A percentile compares a stretch with the other conserved stretches of the same genome.
phyloP scores from a whole-genome alignment of 2,797 vertebrate species.

The Clamator glandarius region DNA sequence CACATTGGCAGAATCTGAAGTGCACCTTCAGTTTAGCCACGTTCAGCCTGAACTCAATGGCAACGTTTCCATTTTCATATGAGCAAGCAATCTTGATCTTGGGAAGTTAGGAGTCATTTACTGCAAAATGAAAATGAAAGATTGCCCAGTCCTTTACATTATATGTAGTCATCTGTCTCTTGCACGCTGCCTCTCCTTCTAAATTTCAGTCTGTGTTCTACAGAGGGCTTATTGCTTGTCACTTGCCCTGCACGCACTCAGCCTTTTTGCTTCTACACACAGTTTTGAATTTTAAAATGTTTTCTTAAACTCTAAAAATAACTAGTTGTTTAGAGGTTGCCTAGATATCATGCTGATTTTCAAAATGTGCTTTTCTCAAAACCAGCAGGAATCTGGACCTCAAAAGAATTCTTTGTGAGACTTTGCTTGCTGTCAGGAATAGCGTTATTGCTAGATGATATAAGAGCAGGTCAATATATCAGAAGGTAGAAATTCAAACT shows the following conservation, averaged over 20 bases:
- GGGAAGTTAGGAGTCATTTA: constrained; percentile 4
- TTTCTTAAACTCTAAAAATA: constrained; percentile 18
- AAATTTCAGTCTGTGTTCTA: neutral
- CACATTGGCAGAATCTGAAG: neutral
- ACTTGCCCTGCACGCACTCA: fast-evolving
- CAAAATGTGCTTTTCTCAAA: constrained; percentile 58
- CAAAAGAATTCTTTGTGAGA: constrained; percentile 7
- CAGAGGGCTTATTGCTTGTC: neutral
- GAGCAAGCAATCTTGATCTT: neutral
- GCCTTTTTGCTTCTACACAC: neutral
- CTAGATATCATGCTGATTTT: constrained; percentile 41
- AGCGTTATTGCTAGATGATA: constrained; percentile 4
- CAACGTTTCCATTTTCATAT: neutral
- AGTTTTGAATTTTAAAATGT: neutral
- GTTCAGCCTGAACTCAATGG: neutral
- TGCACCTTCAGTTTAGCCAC: constrained; percentile 9
- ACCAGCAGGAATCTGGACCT: constrained; percentile 44
- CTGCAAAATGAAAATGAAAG: constrained; percentile 35
- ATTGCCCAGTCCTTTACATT: neutral
- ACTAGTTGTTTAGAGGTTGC: constrained; percentile 50
- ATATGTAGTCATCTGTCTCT: neutral
- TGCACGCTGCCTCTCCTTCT: neutral
- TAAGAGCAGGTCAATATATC: neutral
- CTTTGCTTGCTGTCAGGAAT: constrained; percentile 26
- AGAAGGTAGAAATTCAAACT: neutral